Evolutionary conservation across 37 sponge, comb jelly and placozoan species (phyloP).

Genomic region (Spongia lamella): DNA sequence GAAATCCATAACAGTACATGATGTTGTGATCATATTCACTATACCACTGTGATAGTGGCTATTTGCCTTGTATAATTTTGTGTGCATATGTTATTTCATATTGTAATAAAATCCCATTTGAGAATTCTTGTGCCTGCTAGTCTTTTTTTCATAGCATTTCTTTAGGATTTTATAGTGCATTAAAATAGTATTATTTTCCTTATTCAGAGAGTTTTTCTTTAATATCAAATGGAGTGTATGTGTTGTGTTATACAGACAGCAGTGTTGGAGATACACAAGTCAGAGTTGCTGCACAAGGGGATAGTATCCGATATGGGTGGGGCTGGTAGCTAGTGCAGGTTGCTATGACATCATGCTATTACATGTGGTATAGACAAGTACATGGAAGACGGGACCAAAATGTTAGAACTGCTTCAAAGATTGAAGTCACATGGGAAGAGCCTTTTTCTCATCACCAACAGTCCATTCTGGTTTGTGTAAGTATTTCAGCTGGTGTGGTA

Average conservation of each 20-base stretch:
- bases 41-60: no score
- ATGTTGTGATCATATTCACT: no score
- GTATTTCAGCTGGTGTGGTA: no score
- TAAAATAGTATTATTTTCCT: neutral
- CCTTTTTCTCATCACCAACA: constrained; percentile 92
- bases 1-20: no score
- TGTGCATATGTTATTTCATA: constrained; percentile 61
- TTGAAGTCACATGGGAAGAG: constrained; percentile 78
- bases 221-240: neutral
- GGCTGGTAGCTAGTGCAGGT: neutral
- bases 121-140: constrained; percentile 4
- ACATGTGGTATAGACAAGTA: constrained; percentile 38
- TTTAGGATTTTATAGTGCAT: neutral
- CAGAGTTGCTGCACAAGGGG: no score
- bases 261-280: no score
- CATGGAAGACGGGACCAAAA: constrained; percentile 30
- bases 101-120: no score
- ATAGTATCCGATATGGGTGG: no score
- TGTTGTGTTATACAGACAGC: no score
- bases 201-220: neutral
- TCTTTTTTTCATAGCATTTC: no score
- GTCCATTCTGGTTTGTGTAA: constrained; percentile 85
- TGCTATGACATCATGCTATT: constrained; percentile 1
- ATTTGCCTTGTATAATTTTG: no score
- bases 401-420: constrained; percentile 52